Conservation (phyloP, 2,113 vertebrate genomes). For the Clinocottus analis region DNA sequence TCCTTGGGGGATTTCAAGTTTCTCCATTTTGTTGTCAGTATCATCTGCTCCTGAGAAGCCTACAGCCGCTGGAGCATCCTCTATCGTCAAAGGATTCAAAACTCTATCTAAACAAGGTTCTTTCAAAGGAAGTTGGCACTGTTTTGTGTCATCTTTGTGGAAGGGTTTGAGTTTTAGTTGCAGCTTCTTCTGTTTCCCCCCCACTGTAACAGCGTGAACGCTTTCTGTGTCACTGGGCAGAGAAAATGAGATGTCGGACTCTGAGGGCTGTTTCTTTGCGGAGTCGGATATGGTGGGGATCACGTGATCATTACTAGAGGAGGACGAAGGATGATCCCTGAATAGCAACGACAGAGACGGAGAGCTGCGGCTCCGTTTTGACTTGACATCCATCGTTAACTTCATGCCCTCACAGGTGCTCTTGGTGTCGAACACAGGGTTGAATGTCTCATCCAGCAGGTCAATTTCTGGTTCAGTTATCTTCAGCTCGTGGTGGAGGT, state of each 20-base stretch:
- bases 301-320: slow-evolving; percentile 43
- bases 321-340: slow-evolving; percentile 62
- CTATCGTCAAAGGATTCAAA: slow-evolving; percentile 10
- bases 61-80: slow-evolving; percentile 19
- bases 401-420: slow-evolving; percentile 50
- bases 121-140: not conserved
- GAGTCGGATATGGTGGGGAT: slow-evolving; percentile 31
- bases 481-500: slow-evolving; percentile 89
- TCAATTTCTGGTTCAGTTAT: slow-evolving; percentile 90
- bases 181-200: slow-evolving; percentile 43
- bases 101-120: slow-evolving; percentile 31
- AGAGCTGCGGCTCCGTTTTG: slow-evolving; percentile 80
- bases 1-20: slow-evolving; percentile 24
- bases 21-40: slow-evolving; percentile 27
- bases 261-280: slow-evolving; percentile 68
- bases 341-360: slow-evolving; percentile 75
- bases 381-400: slow-evolving; percentile 66
- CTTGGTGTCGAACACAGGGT: slow-evolving; percentile 49
- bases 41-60: slow-evolving; percentile 5
- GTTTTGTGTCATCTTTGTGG: slow-evolving; percentile 56
- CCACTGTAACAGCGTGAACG: not conserved
- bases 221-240: slow-evolving; percentile 46
- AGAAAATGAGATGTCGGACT: slow-evolving; percentile 67
- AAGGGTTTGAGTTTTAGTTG: slow-evolving; percentile 39
- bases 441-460: slow-evolving; percentile 62